These are phyloP conservation scores for Matsumyia berberina DNA, from an alignment of 2,888 invertebrate species.

Conservation along the genomic window DNA sequence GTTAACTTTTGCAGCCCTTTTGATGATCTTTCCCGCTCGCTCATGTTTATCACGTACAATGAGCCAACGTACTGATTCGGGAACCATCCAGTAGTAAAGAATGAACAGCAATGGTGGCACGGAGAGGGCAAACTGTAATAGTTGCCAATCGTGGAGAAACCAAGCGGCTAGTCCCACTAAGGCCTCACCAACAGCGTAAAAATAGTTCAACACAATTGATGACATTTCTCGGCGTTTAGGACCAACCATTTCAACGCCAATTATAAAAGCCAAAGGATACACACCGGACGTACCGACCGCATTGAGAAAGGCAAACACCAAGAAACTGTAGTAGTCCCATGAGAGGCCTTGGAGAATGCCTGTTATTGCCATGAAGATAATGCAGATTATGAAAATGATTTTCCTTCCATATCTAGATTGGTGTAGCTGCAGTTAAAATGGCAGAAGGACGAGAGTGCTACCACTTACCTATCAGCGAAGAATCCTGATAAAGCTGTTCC, in stretches of 20 bases:
- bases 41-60: constrained; percentile 85
- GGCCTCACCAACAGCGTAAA: constrained; percentile 88
- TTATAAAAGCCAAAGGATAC: constrained; percentile 87
- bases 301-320: constrained; percentile 86
- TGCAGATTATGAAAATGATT: constrained; percentile 86
- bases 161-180: constrained; percentile 87
- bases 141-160: constrained; percentile 87
- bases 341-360: constrained; percentile 86
- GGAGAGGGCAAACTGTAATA: constrained; percentile 86
- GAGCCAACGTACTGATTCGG: constrained; percentile 89
- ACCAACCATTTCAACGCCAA: constrained; percentile 88
- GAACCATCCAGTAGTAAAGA: constrained; percentile 87
- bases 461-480: constrained; percentile 87
- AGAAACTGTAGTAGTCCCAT: constrained; percentile 85
- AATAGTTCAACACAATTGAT: constrained; percentile 87
- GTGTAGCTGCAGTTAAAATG: not conserved
- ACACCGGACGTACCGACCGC: constrained; percentile 87
- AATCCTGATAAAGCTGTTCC: constrained; percentile 87
- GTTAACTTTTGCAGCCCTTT: constrained; percentile 86
- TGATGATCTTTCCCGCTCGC: constrained; percentile 86
- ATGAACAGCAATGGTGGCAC: constrained; percentile 87
- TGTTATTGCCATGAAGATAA: constrained; percentile 86
- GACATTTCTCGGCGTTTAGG: constrained; percentile 87
- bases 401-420: constrained; percentile 86
- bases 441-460: not conserved